Base-by-base conservation (phyloP, 2,797 vertebrate species). In the Peromyscus nudipes region DNA sequence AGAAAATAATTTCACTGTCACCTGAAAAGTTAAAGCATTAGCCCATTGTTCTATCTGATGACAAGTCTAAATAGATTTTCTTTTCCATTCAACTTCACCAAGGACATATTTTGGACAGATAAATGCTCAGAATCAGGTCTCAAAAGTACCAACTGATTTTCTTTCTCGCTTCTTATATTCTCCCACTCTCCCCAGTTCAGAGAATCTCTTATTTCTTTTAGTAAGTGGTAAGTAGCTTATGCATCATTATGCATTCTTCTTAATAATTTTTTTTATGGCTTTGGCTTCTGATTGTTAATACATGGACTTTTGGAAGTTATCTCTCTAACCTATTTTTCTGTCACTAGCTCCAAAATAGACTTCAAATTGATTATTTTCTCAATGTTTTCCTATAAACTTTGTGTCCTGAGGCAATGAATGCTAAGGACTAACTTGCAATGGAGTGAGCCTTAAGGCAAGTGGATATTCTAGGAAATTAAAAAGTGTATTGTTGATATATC, bases 321-420 rank as follows among this genome's bases (percentile, higher is more conserved):
- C 9, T 75, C 11, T 94, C 31, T 89, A 89, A 94, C 16, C 13
- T 82, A 71, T 85, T 94, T 92, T 4, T 94, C 37, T 55, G 23
- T 29, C 37, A 83, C 67, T 94, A 79, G 31, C 57, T 93, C 49
- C 79, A 96, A 96, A 97, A 93, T 75, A 89, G 46, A 80, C 43
- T 89, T 97, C 52, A 89, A 89, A 57, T 79, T 57, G 37, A 86
- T 92, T 89, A 46, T 88, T 89, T n/a, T 17, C 31, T 90, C 46
- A n/a, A n/a, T 1, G 76, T 91, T 92, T 71, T 92, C 79, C 71
- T 40, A 62, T 92, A 90, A 93, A 49, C 31, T 82, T 93, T 97
- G 81, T 93, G 25, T 93, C 40, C 52, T 71, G 11, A 95, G 55
- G 49, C 52, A 96, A 83, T 83, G 43, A 97, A 87, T 83, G 23